Evolutionary conservation across 1,140 invertebrate species (phyloP).

Genomic region (Vanessa tameamea): DNA sequence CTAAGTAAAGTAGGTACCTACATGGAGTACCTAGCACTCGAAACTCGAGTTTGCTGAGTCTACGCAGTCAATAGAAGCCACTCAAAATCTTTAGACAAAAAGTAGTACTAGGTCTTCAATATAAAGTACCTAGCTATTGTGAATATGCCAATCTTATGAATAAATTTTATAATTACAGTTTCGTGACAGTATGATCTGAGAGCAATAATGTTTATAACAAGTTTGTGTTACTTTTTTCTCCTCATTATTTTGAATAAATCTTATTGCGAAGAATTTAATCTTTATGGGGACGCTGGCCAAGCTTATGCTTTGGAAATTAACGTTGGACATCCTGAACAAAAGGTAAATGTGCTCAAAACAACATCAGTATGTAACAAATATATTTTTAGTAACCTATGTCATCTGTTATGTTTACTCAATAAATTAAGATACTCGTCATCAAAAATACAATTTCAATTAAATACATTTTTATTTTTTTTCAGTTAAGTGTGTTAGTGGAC

Average conservation of each 20-base stretch:
- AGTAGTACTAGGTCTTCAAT: constrained; percentile 13
- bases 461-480: constrained; percentile 39
- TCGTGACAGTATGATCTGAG: constrained; percentile 18
- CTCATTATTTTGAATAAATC: constrained; percentile 40
- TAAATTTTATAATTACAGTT: constrained; percentile 1
- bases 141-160: not conserved
- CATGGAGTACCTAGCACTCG: not conserved
- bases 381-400: not conserved
- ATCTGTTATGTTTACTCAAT: not conserved
- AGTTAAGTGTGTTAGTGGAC: constrained; percentile 69
- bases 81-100: constrained; percentile 26
- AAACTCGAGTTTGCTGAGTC: constrained; percentile 7
- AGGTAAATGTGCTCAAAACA: constrained; percentile 46
- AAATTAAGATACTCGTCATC: not conserved
- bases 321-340: constrained; percentile 66
- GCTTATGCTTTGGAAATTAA: constrained; percentile 66
- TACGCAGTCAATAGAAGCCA: constrained; percentile 33
- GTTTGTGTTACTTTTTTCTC: constrained; percentile 43
- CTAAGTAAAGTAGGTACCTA: no score
- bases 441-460: not conserved
- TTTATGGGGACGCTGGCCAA: constrained; percentile 68
- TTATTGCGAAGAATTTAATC: constrained; percentile 61
- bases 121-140: not conserved
- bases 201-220: constrained; percentile 43
- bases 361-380: not conserved